Conservation (phyloP, 2,888 invertebrate genomes). For the Drosophila barbarae region DNA sequence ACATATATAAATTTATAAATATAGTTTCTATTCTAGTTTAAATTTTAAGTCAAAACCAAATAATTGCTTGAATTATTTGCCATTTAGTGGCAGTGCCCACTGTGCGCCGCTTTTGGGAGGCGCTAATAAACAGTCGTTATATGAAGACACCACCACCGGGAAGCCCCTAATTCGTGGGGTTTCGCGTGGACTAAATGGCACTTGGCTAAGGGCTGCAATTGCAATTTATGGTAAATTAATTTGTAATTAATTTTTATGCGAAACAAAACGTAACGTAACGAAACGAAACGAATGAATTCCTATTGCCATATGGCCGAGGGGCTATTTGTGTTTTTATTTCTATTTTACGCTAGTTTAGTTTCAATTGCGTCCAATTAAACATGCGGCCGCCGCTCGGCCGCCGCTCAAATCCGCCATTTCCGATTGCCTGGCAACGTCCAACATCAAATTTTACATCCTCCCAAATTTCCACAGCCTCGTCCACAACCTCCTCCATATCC, state of each 20-base stretch:
- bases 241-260: constrained; percentile 72
- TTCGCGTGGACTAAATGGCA: constrained; percentile 5
- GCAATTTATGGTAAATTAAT: constrained; percentile 75
- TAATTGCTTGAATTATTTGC: neutral
- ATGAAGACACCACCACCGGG: neutral
- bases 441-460: constrained; percentile 46
- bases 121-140: constrained; percentile 48
- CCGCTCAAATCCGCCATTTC: constrained; percentile 50
- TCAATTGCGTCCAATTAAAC: constrained; percentile 75
- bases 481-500: constrained; percentile 1
- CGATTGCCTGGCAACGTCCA: constrained; percentile 50
- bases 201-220: constrained; percentile 33
- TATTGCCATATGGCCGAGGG: constrained; percentile 32
- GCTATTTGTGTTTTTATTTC: constrained; percentile 54
- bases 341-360: constrained; percentile 73
- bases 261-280: constrained; percentile 26
- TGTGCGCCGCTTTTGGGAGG: neutral
- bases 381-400: constrained; percentile 53
- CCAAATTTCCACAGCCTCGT: neutral
- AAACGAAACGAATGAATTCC: constrained; percentile 33
- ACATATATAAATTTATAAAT: no score
- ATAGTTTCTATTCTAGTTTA: no score
- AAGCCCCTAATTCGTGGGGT: neutral
- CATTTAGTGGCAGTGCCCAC: neutral
- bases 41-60: neutral